Evolutionary conservation across 1,140 invertebrate species (phyloP), one percentile per base, ranked within the genome.

Genomic region (Diprion similis): DNA sequence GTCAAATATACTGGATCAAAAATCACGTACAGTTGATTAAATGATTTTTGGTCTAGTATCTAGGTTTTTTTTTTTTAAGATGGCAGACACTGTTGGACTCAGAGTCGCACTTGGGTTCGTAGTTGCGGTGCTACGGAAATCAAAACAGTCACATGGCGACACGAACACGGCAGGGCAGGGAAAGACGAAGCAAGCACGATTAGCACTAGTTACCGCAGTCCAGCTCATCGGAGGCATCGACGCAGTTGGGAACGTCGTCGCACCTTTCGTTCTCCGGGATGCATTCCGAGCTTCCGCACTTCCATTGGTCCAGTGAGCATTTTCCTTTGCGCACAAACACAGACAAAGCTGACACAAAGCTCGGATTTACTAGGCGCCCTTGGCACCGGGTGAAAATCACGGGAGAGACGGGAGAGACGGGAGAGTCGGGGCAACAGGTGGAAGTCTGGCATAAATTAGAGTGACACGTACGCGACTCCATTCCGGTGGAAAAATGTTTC

Each of bases 201-300:
- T 45, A 46, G 19, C 11, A 68, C 37, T 81, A 83, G 68, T 84
- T 83, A 84, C 82, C 82, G 72, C 82, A 84, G 78, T 70, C 85
- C 74, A 87, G 82, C 87, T 97, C 95, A 86, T 97, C 96, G 67
- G 93, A 93, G 37, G 89, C 89, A 82, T 97, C 95, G 1, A 81
- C 81, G 81, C 95, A 97, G 73, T 95, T 91, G 11, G 74, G 73
- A 59, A 85, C 82, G n/a, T 92, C 90, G 82, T 97, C 91, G 87
- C 96, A 98, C 73, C 91, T 88, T 70, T 88, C 85, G 66, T 83
- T 84, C 59, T 85, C 83, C 0, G 89, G 83, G 72, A 97, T 91
- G 81, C 96, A 98, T 80, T 92, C 89, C n/a, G 94, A 92, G 78
- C 87, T 86, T 66, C 74, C 73, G 75, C 89, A 90, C 71, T 78